Evolutionary conservation across 2,888 invertebrate genomes (phyloP).

Genomic region (Danaus chrysippus): DNA sequence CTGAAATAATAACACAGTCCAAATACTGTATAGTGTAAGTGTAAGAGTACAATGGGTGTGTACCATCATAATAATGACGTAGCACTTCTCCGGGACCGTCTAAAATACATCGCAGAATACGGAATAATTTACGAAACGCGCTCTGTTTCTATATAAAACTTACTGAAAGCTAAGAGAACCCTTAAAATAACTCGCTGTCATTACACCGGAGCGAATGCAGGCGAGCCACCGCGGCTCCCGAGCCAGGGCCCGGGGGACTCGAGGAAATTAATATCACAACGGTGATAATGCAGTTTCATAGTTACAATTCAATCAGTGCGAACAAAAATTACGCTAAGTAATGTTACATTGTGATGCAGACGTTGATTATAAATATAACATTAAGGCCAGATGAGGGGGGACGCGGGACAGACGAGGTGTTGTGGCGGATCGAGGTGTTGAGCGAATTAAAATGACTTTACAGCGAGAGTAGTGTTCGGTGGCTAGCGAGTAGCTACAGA

Average conservation of each 20-base stretch:
- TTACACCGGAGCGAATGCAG: constrained; percentile 57
- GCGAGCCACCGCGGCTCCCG: constrained; percentile 16
- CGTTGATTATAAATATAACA: background rate
- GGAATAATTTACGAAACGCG: constrained; percentile 19
- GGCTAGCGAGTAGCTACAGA: constrained; percentile 51
- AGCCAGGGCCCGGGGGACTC: constrained; percentile 36
- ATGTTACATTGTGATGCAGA: background rate
- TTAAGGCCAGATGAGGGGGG: background rate
- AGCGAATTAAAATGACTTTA: background rate
- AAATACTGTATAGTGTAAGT: no score
- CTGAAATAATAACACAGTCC: no score
- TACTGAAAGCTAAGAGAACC: constrained; percentile 34
- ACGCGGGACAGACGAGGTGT: no score
- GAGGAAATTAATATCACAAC: constrained; percentile 53
- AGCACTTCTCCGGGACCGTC: constrained; percentile 48
- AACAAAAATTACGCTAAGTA: constrained; percentile 17
- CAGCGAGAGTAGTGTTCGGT: constrained; percentile 8
- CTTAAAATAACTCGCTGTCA: constrained; percentile 37
- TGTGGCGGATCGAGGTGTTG: no score
- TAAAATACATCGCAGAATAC: constrained; percentile 44
- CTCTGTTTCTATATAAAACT: constrained; percentile 43
- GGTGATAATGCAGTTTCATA: constrained; percentile 52
- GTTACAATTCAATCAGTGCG: constrained; percentile 14
- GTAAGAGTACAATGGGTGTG: constrained; percentile 17
- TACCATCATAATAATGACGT: constrained; percentile 42